Evolutionary conservation across 1,140 invertebrate genomes (phyloP).

Genomic region (Dendroctonus ponderosae): DNA sequence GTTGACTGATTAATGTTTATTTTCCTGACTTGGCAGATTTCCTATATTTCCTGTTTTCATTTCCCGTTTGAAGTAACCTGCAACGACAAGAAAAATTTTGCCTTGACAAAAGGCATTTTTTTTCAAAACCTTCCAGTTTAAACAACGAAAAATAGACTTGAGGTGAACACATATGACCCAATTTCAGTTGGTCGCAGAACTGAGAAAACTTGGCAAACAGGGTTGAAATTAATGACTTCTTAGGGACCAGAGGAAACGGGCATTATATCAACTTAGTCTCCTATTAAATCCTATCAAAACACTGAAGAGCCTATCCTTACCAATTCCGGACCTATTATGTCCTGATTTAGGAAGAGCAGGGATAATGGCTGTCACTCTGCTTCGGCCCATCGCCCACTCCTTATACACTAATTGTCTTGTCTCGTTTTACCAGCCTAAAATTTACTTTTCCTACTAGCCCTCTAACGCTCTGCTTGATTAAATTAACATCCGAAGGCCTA

Average conservation of each 20-base stretch:
- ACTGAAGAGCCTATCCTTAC: slow-evolving; percentile 24
- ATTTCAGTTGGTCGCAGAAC: too few relatives aligned
- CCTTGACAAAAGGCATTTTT: too few relatives aligned
- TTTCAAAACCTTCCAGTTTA: too few relatives aligned
- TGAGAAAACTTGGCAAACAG: not conserved
- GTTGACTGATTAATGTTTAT: too few relatives aligned
- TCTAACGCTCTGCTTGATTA: too few relatives aligned
- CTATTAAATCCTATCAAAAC: slow-evolving; percentile 28
- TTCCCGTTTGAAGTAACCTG: too few relatives aligned
- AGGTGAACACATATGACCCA: too few relatives aligned
- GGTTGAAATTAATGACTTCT: slow-evolving; percentile 12
- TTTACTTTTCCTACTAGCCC: slow-evolving; percentile 11
- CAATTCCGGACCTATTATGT: slow-evolving; percentile 29
- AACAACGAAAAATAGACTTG: too few relatives aligned
- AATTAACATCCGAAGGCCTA: too few relatives aligned
- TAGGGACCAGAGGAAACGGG: slow-evolving; percentile 5
- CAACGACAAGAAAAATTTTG: too few relatives aligned
- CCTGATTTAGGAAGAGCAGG: slow-evolving; percentile 26
- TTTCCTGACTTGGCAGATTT: too few relatives aligned
- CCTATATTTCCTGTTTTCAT: too few relatives aligned
- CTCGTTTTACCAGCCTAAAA: slow-evolving; percentile 17
- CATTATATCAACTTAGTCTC: slow-evolving; percentile 28
- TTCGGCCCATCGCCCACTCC: slow-evolving; percentile 6
- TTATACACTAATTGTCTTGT: slow-evolving; percentile 25
- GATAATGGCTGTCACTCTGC: slow-evolving; percentile 29